These are phyloP conservation scores for Pseudopodoces humilis DNA, from an alignment of 2,113 vertebrate species.

Conservation along the genomic window DNA sequence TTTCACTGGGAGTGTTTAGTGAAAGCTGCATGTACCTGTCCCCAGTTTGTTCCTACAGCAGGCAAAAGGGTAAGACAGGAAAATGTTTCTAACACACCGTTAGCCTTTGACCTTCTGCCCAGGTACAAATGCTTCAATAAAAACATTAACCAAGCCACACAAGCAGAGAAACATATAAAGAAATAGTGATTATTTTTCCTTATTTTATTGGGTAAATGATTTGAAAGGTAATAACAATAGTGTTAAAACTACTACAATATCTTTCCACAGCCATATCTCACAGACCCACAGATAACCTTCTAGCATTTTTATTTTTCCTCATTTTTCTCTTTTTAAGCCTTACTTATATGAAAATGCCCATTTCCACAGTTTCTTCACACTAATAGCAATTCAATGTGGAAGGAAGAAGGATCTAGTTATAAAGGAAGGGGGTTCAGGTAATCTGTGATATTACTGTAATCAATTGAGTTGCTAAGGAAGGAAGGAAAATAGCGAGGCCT, in stretches of 20 bases:
- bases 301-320: conserved; percentile 64
- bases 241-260: conserved; percentile 99
- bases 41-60: neutral
- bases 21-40: neutral
- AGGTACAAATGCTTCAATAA: neutral
- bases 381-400: conserved; percentile 93
- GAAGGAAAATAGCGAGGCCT: conserved; percentile 71
- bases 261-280: conserved; percentile 96
- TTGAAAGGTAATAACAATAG: conserved; percentile 99
- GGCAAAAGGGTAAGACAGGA: neutral
- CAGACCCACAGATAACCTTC: conserved; percentile 92
- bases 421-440: conserved; percentile 75
- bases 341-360: conserved; percentile 91
- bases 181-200: conserved; percentile 71
- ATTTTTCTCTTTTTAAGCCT: conserved; percentile 81
- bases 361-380: conserved; percentile 91
- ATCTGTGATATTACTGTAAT: conserved; percentile 79
- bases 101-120: neutral
- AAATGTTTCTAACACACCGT: neutral
- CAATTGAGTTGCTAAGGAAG: conserved; percentile 84
- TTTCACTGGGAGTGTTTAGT: neutral
- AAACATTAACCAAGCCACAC: neutral
- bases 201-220: conserved; percentile 99
- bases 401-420: conserved; percentile 87
- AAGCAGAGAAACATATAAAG: conserved; percentile 46